Percentiles rank a stretch among this genome's conserved stretches.
Conservation (phyloP, 2,797 vertebrate genomes). For the Meda fulgida region DNA sequence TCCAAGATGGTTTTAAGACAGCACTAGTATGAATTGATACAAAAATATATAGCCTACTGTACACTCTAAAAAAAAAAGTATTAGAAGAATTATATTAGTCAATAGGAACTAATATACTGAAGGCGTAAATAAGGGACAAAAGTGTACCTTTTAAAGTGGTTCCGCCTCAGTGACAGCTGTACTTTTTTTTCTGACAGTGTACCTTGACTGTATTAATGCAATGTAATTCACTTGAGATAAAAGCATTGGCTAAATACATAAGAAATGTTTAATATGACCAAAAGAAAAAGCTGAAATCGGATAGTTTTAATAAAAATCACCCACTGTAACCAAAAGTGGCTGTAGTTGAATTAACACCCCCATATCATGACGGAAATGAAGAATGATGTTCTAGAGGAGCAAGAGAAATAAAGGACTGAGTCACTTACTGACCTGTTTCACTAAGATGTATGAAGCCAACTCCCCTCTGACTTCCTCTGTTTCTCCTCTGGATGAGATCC, state of each 20-base stretch:
- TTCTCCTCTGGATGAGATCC: constrained; percentile 34
- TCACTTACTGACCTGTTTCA: constrained; percentile 16
- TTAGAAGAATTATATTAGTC: too few relatives aligned
- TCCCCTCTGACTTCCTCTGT: constrained; percentile 43
- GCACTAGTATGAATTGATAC: neutral
- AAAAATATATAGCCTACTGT: too few relatives aligned
- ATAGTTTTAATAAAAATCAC: neutral
- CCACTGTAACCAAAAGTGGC: neutral
- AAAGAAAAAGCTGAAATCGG: neutral
- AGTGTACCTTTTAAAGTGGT: too few relatives aligned
- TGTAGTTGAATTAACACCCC: neutral
- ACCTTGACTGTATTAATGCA: neutral
- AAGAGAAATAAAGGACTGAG: constrained; percentile 9
- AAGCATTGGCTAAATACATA: constrained; percentile 34
- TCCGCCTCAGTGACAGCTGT: neutral
- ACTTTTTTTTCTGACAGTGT: neutral
- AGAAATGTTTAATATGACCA: neutral
- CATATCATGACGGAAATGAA: neutral
- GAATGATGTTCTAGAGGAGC: constrained; percentile 13
- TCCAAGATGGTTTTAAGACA: neutral
- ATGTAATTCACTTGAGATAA: neutral
- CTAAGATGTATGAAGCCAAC: constrained; percentile 42
- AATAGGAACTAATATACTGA: too few relatives aligned
- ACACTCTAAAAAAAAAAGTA: too few relatives aligned
- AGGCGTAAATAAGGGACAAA: too few relatives aligned